A percentile compares a stretch with the other conserved stretches of the same genome.
phyloP scores from a whole-genome alignment of 2,888 invertebrate genomes.

The Eristalinus sepulchralis region DNA sequence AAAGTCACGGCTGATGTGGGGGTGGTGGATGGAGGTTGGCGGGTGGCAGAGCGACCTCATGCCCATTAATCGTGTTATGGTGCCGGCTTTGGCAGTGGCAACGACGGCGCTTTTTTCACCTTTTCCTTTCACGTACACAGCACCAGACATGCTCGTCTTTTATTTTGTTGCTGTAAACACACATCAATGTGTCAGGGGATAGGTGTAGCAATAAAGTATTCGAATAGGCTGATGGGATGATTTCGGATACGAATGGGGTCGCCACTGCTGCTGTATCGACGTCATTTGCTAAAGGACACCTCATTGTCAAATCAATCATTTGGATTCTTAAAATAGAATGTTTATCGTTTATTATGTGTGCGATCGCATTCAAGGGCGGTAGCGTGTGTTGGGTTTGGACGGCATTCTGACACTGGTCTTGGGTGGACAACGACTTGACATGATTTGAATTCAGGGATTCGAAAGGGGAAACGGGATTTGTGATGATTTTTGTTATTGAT shows the following conservation, averaged over 20 bases:
- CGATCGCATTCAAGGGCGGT: neutral
- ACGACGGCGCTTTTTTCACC: neutral
- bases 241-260: neutral
- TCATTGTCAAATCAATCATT: slow-evolving; percentile 20
- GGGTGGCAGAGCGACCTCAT: neutral
- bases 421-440: neutral
- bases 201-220: neutral
- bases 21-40: neutral
- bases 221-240: neutral
- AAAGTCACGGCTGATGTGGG: neutral
- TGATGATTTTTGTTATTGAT: neutral
- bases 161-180: neutral
- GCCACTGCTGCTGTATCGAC: neutral
- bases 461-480: neutral
- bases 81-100: slow-evolving; percentile 15
- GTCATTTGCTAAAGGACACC: slow-evolving; percentile 19
- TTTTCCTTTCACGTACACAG: neutral
- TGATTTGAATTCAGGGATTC: neutral
- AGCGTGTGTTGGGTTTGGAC: neutral
- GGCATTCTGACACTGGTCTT: neutral
- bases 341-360: neutral
- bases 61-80: slow-evolving; percentile 37
- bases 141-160: neutral
- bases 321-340: slow-evolving; percentile 10
- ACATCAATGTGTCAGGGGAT: neutral